Evolutionary conservation across 2,888 invertebrate genomes (phyloP).

Genomic region (Troides aeacus): DNA sequence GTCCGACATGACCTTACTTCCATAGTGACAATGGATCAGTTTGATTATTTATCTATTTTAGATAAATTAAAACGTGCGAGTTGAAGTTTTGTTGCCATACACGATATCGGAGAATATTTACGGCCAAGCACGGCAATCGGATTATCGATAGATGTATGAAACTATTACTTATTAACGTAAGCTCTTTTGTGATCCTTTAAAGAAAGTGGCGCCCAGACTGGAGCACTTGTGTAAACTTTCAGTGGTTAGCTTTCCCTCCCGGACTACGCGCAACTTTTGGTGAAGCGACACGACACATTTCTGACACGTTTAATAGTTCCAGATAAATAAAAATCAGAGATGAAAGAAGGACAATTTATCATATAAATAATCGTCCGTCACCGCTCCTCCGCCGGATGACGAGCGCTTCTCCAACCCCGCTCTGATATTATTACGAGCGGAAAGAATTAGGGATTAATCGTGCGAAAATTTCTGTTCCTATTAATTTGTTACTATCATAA

Average conservation of each 20-base stretch:
- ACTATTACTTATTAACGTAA: too few species aligned
- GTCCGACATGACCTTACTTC: too few species aligned
- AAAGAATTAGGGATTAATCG: constrained; percentile 6
- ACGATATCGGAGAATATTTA: too few species aligned
- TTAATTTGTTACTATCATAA: background rate
- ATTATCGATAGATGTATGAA: too few species aligned
- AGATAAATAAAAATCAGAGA: constrained; percentile 19
- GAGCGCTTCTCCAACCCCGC: constrained; percentile 4
- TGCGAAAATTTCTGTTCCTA: background rate
- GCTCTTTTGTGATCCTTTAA: too few species aligned
- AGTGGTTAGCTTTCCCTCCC: background rate
- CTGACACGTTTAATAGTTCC: constrained; percentile 22
- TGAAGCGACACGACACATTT: background rate
- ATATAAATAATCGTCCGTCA: constrained; percentile 17
- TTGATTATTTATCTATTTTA: too few species aligned
- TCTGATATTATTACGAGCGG: constrained; percentile 14
- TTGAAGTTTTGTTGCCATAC: too few species aligned
- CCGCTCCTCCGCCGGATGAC: background rate
- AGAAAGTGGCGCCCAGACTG: too few species aligned
- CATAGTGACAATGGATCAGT: too few species aligned
- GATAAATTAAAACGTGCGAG: too few species aligned
- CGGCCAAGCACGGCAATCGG: too few species aligned
- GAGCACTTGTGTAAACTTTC: background rate
- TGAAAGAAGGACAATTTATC: constrained; percentile 23
- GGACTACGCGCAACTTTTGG: background rate